Conservation (phyloP, 2,113 vertebrate genomes). For the Tetrao urogallus region DNA sequence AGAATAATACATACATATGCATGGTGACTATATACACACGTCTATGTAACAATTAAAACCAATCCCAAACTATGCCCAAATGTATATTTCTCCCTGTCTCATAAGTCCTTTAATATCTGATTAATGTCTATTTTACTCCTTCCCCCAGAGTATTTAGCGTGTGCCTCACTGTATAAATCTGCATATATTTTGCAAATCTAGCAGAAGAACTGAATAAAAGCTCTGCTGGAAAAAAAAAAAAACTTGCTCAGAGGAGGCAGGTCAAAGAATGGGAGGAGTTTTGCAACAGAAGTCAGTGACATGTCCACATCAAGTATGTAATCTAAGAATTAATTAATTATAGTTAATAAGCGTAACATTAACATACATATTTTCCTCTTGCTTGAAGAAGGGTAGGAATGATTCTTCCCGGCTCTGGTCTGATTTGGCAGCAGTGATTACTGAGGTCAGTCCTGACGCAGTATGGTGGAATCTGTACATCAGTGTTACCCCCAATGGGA, state of each 20-base stretch:
- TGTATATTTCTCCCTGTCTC: conserved; percentile 38
- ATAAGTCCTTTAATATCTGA: conserved; percentile 70
- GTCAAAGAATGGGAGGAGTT: not conserved
- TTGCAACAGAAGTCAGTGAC: not conserved
- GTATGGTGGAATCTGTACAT: not conserved
- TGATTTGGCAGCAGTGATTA: not conserved
- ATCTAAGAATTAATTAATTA: not conserved
- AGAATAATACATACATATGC: not conserved
- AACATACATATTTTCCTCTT: not conserved
- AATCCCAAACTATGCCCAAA: not conserved
- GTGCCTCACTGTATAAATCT: conserved; percentile 64
- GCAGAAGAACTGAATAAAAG: conserved; percentile 24
- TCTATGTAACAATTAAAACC: not conserved
- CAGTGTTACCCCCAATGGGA: not conserved
- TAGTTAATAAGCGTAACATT: not conserved
- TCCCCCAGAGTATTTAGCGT: conserved; percentile 48
- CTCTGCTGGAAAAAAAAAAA: not conserved
- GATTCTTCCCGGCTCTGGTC: not conserved
- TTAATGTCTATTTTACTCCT: conserved; percentile 60
- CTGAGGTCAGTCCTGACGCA: not conserved
- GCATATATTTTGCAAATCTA: conserved; percentile 69
- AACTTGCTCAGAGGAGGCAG: not conserved
- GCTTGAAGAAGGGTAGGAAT: not conserved
- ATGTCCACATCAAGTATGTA: not conserved
- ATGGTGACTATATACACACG: not conserved